Evolutionary conservation across 2,797 vertebrate species (phyloP).

Genomic region (Dipus sagitta): DNA sequence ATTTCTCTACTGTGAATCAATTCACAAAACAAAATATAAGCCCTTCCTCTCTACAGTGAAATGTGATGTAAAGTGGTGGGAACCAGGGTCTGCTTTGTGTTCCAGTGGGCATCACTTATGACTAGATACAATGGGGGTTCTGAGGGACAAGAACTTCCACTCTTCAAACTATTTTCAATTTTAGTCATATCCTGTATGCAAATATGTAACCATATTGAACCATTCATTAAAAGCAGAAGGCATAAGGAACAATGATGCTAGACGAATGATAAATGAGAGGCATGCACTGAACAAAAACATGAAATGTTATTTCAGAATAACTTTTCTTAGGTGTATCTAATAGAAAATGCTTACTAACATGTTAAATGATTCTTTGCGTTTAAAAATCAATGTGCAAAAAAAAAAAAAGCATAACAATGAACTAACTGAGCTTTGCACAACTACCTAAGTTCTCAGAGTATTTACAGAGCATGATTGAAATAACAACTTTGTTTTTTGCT

Average conservation of each 20-base stretch:
- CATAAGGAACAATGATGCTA: slow-evolving; percentile 21
- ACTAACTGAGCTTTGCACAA: background rate
- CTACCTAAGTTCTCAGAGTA: background rate
- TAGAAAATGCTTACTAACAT: background rate
- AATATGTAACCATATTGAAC: background rate
- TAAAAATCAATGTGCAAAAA: slow-evolving; percentile 2
- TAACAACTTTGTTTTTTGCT: too few species aligned
- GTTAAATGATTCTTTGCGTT: slow-evolving; percentile 15
- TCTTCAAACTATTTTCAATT: slow-evolving; percentile 4
- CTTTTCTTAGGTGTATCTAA: background rate
- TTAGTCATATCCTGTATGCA: background rate
- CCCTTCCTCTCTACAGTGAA: background rate
- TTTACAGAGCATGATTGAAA: slow-evolving; percentile 29
- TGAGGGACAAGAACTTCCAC: background rate
- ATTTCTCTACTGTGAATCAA: background rate
- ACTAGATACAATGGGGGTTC: background rate
- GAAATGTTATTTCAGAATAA: background rate
- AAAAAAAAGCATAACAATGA: background rate
- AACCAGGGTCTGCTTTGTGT: background rate
- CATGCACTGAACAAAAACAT: background rate
- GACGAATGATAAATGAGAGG: background rate
- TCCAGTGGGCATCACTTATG: background rate
- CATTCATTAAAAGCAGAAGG: background rate
- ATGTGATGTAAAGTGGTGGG: background rate
- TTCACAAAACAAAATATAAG: background rate